Base-by-base conservation (phyloP, 1,140 invertebrate species). In the Saccostrea echinata region DNA sequence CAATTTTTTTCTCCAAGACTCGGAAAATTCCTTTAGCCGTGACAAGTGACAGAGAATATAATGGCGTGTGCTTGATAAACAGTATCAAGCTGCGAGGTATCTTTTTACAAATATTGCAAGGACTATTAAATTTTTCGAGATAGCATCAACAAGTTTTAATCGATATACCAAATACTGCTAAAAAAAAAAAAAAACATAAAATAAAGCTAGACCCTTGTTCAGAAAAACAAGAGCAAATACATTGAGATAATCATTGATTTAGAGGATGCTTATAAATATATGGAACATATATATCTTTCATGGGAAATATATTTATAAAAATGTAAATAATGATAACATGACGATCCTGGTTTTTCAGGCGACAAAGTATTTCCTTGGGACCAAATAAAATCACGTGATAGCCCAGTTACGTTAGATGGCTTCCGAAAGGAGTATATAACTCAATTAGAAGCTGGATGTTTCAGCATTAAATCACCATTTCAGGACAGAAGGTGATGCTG, bases 1-100 rank as follows among this genome's bases (percentile, higher is more conserved):
- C 68, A 27, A 76, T 76, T 76, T 76, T 76, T 27, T 76, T 27
- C 18, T 13, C 24, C 9, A 27, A 35, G 30, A 76, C 30, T 76
- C 30, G 24, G 68, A 33, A 76, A 76, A 76, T 76, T 76, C 68
- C 64, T 76, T 76, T 76, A 76, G 30, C 68, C 68, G 24, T 76
- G 68, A 76, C 68, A 33, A 30, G 30, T 76, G 68, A 76, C 68
- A 76, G 27, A 76, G 24, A 76, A 30, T 27, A 76, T 33, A 76
- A 76, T 76, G 68, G 27, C 8, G 24, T 30, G 68, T 76, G 68
- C 13, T 76, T 76, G 68, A 76, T 76, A 76, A 76, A 76, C 68
- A 33, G 16, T 33, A 76, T 76, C 68, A 76, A 76, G 30, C 68
- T 16, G 68, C 27, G 68, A 76, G 30, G 68, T 76, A 0, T 30